These are phyloP conservation scores for Sus cebifrons DNA, from an alignment of 2,797 vertebrate species.

Conservation along the genomic window DNA sequence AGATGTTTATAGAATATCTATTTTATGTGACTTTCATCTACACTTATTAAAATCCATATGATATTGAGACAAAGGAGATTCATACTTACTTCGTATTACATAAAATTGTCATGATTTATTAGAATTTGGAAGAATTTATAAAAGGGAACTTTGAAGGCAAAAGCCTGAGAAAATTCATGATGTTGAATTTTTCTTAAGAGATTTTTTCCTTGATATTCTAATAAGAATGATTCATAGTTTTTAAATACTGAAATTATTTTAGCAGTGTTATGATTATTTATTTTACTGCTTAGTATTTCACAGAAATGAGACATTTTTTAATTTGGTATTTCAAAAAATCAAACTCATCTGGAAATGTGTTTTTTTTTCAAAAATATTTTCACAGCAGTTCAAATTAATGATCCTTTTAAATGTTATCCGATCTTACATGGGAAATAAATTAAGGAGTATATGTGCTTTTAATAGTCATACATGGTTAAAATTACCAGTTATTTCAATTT, in stretches of 20 bases:
- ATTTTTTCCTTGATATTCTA: conserved; percentile 11
- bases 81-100: background rate
- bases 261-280: background rate
- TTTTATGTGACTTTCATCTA: background rate
- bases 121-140: background rate
- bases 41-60: background rate
- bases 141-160: background rate
- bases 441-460: background rate
- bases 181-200: background rate
- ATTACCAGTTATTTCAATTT: background rate
- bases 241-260: conserved; percentile 9
- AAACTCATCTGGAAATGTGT: background rate
- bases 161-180: background rate
- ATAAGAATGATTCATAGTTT: background rate
- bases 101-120: background rate
- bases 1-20: background rate
- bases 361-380: background rate
- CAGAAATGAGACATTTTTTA: background rate
- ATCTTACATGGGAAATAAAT: background rate
- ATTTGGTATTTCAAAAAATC: conserved; percentile 8
- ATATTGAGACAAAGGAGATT: background rate
- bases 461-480: background rate
- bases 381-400: background rate
- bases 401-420: background rate
- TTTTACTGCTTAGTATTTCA: background rate